Conservation (phyloP, 2,113 vertebrate species). For the Bambusicola thoracicus region DNA sequence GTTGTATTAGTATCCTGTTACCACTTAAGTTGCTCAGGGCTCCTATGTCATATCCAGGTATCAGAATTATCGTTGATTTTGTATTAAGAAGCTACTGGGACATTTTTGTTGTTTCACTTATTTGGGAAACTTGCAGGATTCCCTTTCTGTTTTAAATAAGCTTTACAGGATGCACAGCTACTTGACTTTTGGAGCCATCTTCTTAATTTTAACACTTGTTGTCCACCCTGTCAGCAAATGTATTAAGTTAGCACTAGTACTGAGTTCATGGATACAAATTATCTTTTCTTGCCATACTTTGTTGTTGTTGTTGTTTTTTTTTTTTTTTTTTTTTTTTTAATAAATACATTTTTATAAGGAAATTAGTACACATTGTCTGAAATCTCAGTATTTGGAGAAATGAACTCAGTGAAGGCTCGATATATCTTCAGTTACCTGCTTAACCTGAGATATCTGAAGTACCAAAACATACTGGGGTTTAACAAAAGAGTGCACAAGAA, state of each 20-base stretch:
- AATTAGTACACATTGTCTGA: not conserved
- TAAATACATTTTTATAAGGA: not conserved
- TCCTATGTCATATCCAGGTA: not conserved
- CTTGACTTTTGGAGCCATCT: not conserved
- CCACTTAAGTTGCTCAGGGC: not conserved
- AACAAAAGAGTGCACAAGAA: not conserved
- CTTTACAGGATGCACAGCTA: not conserved
- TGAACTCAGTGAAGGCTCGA: not conserved
- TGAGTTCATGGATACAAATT: not conserved
- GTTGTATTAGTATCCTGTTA: not conserved
- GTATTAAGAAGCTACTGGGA: not conserved
- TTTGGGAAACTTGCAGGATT: not conserved
- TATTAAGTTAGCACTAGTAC: not conserved
- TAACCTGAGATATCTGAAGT: not conserved
- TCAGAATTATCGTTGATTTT: not conserved
- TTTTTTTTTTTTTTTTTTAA: no score
- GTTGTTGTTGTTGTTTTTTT: not conserved
- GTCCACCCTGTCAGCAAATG: not conserved
- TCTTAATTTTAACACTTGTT: not conserved
- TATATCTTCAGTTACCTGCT: not conserved
- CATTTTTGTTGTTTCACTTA: not conserved
- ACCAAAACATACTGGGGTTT: not conserved
- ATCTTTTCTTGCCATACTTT: not conserved
- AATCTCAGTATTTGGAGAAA: not conserved
- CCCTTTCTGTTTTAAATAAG: not conserved